Evolutionary conservation across 2,888 invertebrate species (phyloP).

Genomic region (Agonopterix subpropinquella): DNA sequence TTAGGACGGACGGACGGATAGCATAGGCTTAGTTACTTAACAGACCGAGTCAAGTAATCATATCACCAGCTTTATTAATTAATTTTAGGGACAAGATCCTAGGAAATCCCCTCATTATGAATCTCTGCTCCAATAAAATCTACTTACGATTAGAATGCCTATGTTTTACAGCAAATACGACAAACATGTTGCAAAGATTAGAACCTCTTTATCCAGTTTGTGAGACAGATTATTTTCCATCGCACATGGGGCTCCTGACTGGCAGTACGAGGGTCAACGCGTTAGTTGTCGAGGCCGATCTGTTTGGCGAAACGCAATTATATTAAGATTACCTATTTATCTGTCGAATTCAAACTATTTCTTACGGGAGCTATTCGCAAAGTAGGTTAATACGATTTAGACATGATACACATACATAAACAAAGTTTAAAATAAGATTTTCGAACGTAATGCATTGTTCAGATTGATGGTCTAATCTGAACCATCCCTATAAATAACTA

Average conservation of each 20-base stretch:
- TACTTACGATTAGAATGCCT: not conserved
- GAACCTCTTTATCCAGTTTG: not conserved
- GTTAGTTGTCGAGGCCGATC: conserved; percentile 18
- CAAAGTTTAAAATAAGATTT: not conserved
- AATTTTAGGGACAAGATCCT: not conserved
- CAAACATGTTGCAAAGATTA: not conserved
- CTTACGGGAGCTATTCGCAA: conserved; percentile 29
- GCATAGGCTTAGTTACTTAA: too few species aligned
- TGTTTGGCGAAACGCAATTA: conserved; percentile 48
- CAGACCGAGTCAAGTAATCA: too few species aligned
- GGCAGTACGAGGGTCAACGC: conserved; percentile 32
- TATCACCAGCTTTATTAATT: too few species aligned
- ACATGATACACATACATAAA: too few species aligned
- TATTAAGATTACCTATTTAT: conserved; percentile 73
- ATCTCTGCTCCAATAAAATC: not conserved
- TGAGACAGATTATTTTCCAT: not conserved
- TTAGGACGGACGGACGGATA: too few species aligned
- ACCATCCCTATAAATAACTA: not conserved
- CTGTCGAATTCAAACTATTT: conserved; percentile 58
- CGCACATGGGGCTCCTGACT: conserved; percentile 7
- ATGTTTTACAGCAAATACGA: not conserved
- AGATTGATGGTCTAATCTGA: not conserved
- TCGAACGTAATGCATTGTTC: not conserved
- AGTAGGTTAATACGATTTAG: conserved; percentile 1
- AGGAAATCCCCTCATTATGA: not conserved